Conservation (phyloP, 1,140 invertebrate species). For the Zelostemma sp. region DNA sequence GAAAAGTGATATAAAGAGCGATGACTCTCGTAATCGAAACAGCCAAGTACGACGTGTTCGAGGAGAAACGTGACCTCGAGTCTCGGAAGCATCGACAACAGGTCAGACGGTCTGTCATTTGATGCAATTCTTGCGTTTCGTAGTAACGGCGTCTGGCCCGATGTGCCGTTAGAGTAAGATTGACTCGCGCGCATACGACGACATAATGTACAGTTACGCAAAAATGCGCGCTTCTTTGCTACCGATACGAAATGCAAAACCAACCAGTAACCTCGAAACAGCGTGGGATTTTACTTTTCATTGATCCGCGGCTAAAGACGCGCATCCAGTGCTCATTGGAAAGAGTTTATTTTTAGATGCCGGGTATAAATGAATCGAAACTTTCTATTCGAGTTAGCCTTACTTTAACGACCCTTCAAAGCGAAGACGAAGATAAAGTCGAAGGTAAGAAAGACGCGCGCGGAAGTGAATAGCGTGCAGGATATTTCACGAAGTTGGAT, state of each 20-base stretch:
- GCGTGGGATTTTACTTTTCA: neutral
- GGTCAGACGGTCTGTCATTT: constrained; percentile 38
- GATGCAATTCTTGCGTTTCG: constrained; percentile 41
- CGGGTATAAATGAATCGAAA: neutral
- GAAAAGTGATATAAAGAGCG: too few species aligned
- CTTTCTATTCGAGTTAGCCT: neutral
- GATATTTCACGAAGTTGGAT: neutral
- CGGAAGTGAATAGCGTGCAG: constrained; percentile 4
- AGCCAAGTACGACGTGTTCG: neutral
- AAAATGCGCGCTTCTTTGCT: constrained; percentile 37
- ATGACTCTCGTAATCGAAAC: neutral
- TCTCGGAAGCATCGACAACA: constrained; percentile 18
- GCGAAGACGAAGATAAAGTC: neutral
- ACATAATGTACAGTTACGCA: constrained; percentile 43
- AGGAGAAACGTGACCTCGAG: constrained; percentile 32
- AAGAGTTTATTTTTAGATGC: too few species aligned
- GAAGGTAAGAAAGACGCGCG: constrained; percentile 4
- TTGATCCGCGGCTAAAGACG: neutral
- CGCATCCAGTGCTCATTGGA: too few species aligned
- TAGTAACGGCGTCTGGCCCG: constrained; percentile 45
- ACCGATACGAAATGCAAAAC: constrained; percentile 26
- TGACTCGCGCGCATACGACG: constrained; percentile 33
- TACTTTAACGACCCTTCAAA: constrained; percentile 2
- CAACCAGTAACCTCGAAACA: constrained; percentile 20
- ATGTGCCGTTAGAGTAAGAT: constrained; percentile 45